Evolutionary conservation across 2,888 invertebrate species (phyloP), one percentile per base, ranked within the genome.

Genomic region (Panopea generosa): DNA sequence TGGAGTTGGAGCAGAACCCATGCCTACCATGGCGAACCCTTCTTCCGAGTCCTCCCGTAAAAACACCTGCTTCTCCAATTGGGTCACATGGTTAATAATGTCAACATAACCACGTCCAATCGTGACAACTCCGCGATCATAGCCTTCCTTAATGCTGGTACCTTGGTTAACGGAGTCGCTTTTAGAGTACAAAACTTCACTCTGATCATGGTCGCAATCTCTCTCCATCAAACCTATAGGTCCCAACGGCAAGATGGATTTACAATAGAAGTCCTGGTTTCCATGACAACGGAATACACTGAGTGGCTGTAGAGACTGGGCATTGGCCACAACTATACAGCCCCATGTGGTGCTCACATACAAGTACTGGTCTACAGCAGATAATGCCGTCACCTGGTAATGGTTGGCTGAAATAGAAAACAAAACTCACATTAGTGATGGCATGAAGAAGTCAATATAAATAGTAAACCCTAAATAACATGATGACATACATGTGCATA

Each of bases 301-400:
- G 70, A 98, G 95, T 0, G 98, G 98, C 2, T 96, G 94, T 85
- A 98, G 94, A 0, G 96, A 95, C 68, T 94, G 94, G 20, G 96
- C 95, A 91, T 98, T 97, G 0, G 97, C 97, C 6, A 98, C 96
- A 62, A 99, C 96, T 53, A 99, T 93, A 91, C 98, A 97, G 26
- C 99, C 99, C 96, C 97, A 97, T 7, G 97, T 97, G 0, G 99
- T 99, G 53, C 99, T 99, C 76, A 97, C 96, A 92, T 97, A 97
- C 47, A 98, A 93, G 47, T 91, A 90, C 53, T 82, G 78, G 26
- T 88, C 89, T 63, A 95, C 93, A 38, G 95, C 94, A 57, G 95
- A 94, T 87, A 97, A 92, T 86, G 96, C 95, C 80, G 95, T 95
- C 74, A 97, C 96, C 95, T 96, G 93, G 70, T 92, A 92, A 59